Percentiles rank a stretch among this genome's conserved stretches.
Conservation (phyloP, 1,140 invertebrate species). For the Lycorma delicatula region DNA sequence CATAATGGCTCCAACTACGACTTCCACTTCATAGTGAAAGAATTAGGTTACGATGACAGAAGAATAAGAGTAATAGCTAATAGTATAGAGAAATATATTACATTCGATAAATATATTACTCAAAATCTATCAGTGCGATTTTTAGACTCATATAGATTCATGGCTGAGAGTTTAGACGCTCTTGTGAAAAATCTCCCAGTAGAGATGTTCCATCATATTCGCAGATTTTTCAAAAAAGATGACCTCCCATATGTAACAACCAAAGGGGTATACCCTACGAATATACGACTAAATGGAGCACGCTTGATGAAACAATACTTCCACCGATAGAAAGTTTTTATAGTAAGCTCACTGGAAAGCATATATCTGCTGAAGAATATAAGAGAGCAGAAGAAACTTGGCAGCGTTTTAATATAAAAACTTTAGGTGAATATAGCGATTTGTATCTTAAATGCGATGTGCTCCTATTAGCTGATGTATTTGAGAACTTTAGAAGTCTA, state of each 20-base stretch:
- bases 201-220: conserved; percentile 1
- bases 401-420: conserved; percentile 35
- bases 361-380: conserved; percentile 35
- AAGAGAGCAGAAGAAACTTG: conserved; percentile 38
- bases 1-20: conserved; percentile 14
- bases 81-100: conserved; percentile 13
- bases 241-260: conserved; percentile 22
- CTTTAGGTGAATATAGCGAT: conserved; percentile 31
- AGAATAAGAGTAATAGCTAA: conserved; percentile 9
- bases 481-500: conserved; percentile 38
- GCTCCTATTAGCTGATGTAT: conserved; percentile 37
- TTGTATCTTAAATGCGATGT: conserved; percentile 39
- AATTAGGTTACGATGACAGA: conserved; percentile 7
- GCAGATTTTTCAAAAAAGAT: conserved; percentile 8
- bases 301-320: conserved; percentile 32
- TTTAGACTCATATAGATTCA: conserved; percentile 12
- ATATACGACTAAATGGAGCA: conserved; percentile 28
- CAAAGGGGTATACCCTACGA: conserved; percentile 34
- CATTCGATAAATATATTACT: conserved; percentile 9
- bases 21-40: conserved; percentile 11
- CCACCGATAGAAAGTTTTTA: conserved; percentile 31
- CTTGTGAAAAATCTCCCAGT: conserved; percentile 9
- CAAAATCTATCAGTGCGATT: conserved; percentile 8
- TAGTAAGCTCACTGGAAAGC: conserved; percentile 29
- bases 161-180: not conserved